phyloP scores from a whole-genome alignment of 2,888 invertebrate genomes.

The Anarsia innoxiella region DNA sequence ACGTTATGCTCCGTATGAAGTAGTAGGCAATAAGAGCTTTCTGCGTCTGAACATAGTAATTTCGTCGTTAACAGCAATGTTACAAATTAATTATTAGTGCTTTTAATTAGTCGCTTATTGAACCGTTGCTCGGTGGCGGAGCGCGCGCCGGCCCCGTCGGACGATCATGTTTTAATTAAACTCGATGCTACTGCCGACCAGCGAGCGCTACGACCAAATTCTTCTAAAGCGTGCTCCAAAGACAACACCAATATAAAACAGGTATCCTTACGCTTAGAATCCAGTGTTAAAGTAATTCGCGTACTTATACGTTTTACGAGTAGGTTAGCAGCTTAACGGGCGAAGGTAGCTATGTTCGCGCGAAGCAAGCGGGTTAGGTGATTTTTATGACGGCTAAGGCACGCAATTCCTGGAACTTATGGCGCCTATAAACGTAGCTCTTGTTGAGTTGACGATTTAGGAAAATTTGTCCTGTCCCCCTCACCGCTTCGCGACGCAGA shows the following conservation, averaged over 20 bases:
- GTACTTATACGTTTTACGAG: slow-evolving; percentile 15
- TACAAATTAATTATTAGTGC: slow-evolving; percentile 55
- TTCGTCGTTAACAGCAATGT: slow-evolving; percentile 40
- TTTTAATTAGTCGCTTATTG: slow-evolving; percentile 59
- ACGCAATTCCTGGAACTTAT: slow-evolving; percentile 61
- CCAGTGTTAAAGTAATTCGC: slow-evolving; percentile 11
- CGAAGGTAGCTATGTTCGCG: slow-evolving; percentile 29
- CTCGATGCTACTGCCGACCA: slow-evolving; percentile 31
- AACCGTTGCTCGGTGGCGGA: slow-evolving; percentile 31
- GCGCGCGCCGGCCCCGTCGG: slow-evolving; percentile 12
- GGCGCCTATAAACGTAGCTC: slow-evolving; percentile 58
- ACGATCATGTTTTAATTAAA: slow-evolving; percentile 61
- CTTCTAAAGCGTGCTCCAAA: slow-evolving; percentile 19
- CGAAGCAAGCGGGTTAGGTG: slow-evolving; percentile 37
- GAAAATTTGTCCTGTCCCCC: slow-evolving; percentile 41
- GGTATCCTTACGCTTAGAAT: too few relatives aligned
- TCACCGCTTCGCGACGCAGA: slow-evolving; percentile 24
- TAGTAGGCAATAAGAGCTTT: not conserved
- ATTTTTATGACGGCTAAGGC: slow-evolving; percentile 58
- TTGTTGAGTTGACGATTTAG: slow-evolving; percentile 60
- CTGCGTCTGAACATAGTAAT: slow-evolving; percentile 28
- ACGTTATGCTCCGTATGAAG: slow-evolving; percentile 1
- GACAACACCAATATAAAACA: too few relatives aligned
- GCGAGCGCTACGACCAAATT: slow-evolving; percentile 25
- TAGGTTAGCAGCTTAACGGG: slow-evolving; percentile 29